Percentiles rank a stretch among this genome's conserved stretches.
Evolutionary conservation across 2,113 vertebrate species (phyloP).

Genomic region (Tragelaphus imberbis): DNA sequence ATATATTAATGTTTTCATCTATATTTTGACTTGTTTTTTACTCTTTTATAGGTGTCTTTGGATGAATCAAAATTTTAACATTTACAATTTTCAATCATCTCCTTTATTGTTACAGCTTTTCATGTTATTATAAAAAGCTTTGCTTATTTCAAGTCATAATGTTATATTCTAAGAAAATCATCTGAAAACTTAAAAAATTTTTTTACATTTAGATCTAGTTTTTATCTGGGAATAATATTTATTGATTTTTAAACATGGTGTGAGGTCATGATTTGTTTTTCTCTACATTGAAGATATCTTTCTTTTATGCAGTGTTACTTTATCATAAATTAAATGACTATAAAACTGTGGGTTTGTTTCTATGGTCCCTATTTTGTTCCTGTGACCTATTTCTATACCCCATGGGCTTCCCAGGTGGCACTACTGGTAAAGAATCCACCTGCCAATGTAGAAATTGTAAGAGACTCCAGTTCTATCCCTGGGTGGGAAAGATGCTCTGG

Average conservation of each 20-base stretch:
- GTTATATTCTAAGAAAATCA: background rate
- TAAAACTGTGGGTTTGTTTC: background rate
- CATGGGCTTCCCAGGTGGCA: background rate
- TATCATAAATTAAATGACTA: background rate
- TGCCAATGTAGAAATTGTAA: background rate
- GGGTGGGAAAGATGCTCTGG: background rate
- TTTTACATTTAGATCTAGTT: background rate
- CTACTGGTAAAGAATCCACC: background rate
- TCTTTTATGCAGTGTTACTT: background rate
- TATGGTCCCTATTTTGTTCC: background rate
- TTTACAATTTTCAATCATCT: background rate
- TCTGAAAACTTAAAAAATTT: background rate
- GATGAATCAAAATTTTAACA: background rate
- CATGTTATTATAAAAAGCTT: background rate
- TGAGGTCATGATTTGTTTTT: background rate
- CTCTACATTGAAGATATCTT: background rate
- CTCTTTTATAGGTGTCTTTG: background rate
- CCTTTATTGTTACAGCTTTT: background rate
- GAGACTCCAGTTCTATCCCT: background rate
- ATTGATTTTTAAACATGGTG: background rate
- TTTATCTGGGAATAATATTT: background rate
- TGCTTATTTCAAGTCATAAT: background rate
- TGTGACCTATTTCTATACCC: background rate
- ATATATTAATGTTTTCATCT: background rate
- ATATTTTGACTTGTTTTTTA: background rate